Base-by-base conservation (phyloP, 2,797 vertebrate species). In the Sebastes vulpes region DNA sequence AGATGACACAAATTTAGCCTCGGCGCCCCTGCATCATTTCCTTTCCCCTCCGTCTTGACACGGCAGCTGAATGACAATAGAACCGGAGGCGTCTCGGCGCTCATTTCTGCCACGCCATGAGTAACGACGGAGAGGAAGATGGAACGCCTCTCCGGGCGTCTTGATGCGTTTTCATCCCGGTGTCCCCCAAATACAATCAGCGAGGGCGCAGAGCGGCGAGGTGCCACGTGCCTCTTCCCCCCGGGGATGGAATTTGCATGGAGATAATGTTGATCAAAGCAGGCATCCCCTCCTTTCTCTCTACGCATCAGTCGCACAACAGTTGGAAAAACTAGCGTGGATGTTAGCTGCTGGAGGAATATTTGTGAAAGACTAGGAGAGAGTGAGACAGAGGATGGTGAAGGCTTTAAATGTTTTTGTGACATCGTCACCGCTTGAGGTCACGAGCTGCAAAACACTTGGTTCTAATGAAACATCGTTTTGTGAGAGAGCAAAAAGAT, bases 1-100 rank as follows among this genome's bases (percentile, higher is more conserved):
- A 91, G 82, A 82, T 83, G 82, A 88, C 87, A 88, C 82, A 88
- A 87, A 87, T 88, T 82, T 79, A 77, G 77, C 89, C 85, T 81
- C 75, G 83, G 79, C 64, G 21, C 65, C 18, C 54, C 70, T 60
- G 72, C 86, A 71, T 86, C 85, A 83, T 84, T 82, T 76, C 80
- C 80, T 72, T 18, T 59, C 75, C 84, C 79, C 77, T 69, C 70
- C 26, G 77, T 88, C 78, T 78, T 60, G 71, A 75, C 81, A 50
- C 79, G 59, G 63, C 65, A 53, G 74, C 90, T 77, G 89, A 91
- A 90, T 93, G 89, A 89, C 90, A 90, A 83, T 74, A 57, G 81
- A 75, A 83, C 56, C 53, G 65, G 82, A 84, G 84, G 83, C 73
- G 16, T 64, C 75, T 28, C 32, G 2, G 61, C 38, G 8, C 73